Evolutionary conservation across 2,888 invertebrate species (phyloP), one percentile per base, ranked within the genome.

Genomic region (Horisme vitalbata): DNA sequence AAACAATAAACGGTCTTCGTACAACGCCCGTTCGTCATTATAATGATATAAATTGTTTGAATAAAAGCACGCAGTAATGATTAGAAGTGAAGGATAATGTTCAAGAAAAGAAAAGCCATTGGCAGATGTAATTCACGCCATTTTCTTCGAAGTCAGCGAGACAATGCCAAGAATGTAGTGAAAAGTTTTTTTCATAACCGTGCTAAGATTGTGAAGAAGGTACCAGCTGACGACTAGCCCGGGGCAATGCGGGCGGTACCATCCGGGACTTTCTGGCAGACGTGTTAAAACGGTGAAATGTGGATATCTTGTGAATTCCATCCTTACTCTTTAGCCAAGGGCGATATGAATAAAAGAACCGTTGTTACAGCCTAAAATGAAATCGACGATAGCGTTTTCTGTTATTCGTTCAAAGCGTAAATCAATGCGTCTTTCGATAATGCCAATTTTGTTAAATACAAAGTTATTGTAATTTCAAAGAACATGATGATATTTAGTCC

Each of bases 141-240:
- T 55, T 50, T 52, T 41, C 44, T 48, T 32, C 33, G 28, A 37
- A 73, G 70, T 67, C 70, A 66, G 63, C 68, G 68, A 75, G 80
- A 83, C 79, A 79, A 78, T 79, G 79, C 71, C 71, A 79, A 78
- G 78, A 78, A 80, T 77, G 75, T 76, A 74, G 74, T 75, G 64
- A 49, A 81, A 85, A 85, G 76, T 85, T 87, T 87, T n/a, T 86
- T 88, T 89, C 86, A 86, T 87, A 87, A 86, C 85, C 80, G 85
- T 76, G 80, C 79, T 78, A 76, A 74, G 73, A 72, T 70, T 72
- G 71, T 56, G 59, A 64, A 64, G 61, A 62, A 70, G 69, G 59
- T 76, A 79, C 77, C 87, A 88, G 86, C 84, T 88, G 88, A 80
- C 87, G 83, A 72, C 73, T 71, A 63, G 73, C 85, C 78, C 72